phyloP scores from a whole-genome alignment of 1,140 invertebrate species.

The Lordiphosa mommai region DNA sequence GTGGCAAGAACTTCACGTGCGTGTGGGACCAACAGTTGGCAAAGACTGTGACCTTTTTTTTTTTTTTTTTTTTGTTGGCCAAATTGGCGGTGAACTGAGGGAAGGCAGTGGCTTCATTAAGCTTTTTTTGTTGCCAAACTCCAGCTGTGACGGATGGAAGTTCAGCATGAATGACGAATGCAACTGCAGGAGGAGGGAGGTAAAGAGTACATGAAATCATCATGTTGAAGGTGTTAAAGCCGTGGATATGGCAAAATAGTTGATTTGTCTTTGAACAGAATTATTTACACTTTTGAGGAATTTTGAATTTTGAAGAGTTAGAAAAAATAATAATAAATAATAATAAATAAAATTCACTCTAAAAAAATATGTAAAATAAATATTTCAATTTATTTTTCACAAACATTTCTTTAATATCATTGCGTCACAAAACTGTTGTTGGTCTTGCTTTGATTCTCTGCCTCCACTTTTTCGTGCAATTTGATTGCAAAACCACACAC shows the following conservation, averaged over 20 bases:
- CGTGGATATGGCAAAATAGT: no score
- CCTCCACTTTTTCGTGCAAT: constrained; percentile 45
- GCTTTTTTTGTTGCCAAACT: constrained; percentile 4
- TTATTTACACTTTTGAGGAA: no score
- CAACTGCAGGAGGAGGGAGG: no score
- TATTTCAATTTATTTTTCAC: no score
- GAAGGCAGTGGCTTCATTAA: constrained; percentile 7
- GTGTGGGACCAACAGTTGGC: constrained; percentile 57
- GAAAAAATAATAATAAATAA: no score
- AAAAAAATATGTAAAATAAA: no score
- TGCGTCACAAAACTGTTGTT: constrained; percentile 43
- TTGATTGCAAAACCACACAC: constrained; percentile 35
- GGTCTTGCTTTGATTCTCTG: constrained; percentile 20
- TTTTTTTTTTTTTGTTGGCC: constrained; percentile 6
- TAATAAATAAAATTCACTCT: no score
- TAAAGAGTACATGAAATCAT: no score
- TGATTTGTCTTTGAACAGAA: no score
- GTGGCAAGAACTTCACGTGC: constrained; percentile 36
- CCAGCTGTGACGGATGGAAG: constrained; percentile 1
- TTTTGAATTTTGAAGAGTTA: no score
- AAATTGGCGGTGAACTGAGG: not conserved
- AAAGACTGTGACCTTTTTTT: constrained; percentile 52
- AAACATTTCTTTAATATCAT: constrained; percentile 49
- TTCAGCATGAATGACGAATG: not conserved
- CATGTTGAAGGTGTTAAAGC: no score